A percentile compares a stretch with the other conserved stretches of the same genome.
phyloP scores from a whole-genome alignment of 1,140 invertebrate species.

The Conus betulinus region DNA sequence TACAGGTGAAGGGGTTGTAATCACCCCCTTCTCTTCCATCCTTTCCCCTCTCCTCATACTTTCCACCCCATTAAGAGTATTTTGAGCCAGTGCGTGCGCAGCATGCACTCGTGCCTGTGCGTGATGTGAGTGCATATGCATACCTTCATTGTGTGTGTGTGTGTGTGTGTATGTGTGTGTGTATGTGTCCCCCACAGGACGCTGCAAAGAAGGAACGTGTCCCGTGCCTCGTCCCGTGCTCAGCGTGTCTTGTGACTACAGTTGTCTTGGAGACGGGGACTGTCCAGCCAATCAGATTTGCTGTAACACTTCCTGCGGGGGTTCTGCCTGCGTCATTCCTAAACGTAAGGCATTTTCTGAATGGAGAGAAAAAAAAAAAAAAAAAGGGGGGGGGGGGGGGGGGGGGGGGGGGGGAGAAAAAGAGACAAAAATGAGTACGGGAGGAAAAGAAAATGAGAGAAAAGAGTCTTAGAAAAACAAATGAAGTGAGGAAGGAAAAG shows the following conservation, averaged over 20 bases:
- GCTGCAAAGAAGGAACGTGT: slow-evolving; percentile 14
- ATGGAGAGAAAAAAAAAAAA: too few relatives aligned
- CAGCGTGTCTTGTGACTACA: background rate
- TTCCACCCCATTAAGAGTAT: too few relatives aligned
- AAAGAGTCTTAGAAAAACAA: too few relatives aligned
- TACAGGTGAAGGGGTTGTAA: background rate
- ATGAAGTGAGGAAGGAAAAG: too few relatives aligned
- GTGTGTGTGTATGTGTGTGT: background rate
- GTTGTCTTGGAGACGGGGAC: slow-evolving; percentile 23
- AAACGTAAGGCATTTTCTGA: background rate
- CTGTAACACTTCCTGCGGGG: slow-evolving; percentile 9
- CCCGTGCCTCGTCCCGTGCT: slow-evolving; percentile 6
- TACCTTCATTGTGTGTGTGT: background rate
- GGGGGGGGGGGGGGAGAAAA: too few relatives aligned
- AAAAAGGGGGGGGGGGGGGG: too few relatives aligned
- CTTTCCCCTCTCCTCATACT: too few relatives aligned
- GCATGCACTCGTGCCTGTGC: background rate
- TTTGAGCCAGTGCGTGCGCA: background rate
- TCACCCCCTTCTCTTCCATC: too few relatives aligned
- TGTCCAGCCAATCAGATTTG: slow-evolving; percentile 23
- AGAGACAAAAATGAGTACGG: too few relatives aligned
- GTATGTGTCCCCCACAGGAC: background rate
- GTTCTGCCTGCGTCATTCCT: slow-evolving; percentile 8
- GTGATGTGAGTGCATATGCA: background rate
- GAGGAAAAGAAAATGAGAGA: too few relatives aligned